Conservation (phyloP, 2,888 invertebrate genomes). For the Mythimna lalbum region DNA sequence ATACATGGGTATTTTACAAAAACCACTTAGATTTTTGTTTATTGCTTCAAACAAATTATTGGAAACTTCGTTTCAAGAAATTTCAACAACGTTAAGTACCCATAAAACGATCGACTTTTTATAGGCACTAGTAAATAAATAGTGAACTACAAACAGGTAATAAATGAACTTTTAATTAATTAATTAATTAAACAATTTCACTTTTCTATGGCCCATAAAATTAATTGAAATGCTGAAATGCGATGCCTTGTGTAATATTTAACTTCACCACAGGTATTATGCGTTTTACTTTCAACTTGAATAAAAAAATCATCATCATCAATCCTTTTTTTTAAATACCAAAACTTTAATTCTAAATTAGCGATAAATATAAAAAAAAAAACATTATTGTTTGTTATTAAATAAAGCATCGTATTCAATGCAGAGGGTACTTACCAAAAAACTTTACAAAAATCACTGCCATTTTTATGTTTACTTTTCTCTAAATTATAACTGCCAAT, state of each 20-base stretch:
- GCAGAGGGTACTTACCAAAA: slow-evolving; percentile 77
- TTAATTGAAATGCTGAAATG: slow-evolving; percentile 22
- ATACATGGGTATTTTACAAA: not conserved
- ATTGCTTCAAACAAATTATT: not conserved
- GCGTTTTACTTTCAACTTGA: not conserved
- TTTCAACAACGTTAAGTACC: not conserved
- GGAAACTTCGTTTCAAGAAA: not conserved
- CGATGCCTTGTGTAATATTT: slow-evolving; percentile 1
- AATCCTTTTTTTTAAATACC: too few relatives aligned
- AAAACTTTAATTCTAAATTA: not conserved
- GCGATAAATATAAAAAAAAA: slow-evolving; percentile 7
- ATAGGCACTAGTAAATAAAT: not conserved
- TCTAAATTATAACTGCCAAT: slow-evolving; percentile 42
- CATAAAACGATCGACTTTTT: not conserved
- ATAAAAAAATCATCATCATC: too few relatives aligned
- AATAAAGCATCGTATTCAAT: slow-evolving; percentile 5
- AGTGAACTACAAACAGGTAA: not conserved
- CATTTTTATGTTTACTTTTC: slow-evolving; percentile 70
- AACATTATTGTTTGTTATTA: too few relatives aligned
- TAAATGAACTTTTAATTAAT: slow-evolving; percentile 7
- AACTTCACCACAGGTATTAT: slow-evolving; percentile 9
- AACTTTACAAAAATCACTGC: slow-evolving; percentile 82
- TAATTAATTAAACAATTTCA: slow-evolving; percentile 21
- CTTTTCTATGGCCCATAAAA: slow-evolving; percentile 24
- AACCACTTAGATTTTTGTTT: not conserved